Base-by-base conservation (phyloP, 2,888 invertebrate genomes). In the Esperia sulphurella region DNA sequence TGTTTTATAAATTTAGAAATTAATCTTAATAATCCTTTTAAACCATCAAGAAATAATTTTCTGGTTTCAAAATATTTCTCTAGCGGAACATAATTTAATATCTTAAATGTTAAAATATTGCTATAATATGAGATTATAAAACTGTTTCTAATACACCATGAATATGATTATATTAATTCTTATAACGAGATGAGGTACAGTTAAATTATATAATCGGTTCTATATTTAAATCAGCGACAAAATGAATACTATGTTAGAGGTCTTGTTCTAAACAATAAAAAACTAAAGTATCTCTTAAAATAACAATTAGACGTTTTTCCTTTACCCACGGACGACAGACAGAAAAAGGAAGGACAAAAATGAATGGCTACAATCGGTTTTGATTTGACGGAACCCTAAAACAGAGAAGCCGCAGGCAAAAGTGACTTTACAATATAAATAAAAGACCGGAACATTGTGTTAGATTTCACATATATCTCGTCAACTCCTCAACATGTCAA, bases 11-110 rank as follows among this genome's bases (percentile, higher is more conserved):
- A 71, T 74, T 68, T 68, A 64, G 72, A 70, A 75, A 79, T 75
- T 75, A 78, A 79, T 80, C 73, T 73, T 72, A 55, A 68, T 75
- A 75, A 78, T 80, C 74, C 68, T 62, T 66, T 71, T 61, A 63
- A 62, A 63, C 57, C 63, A 63, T 67, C 58, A 57, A 61, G 54
- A 61, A 58, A 70, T 64, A 58, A 66, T 69, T 71, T 70, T 63
- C 53, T 55, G 50, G 50, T 58, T 64, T 63, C 68, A 66, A 68
- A 75, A 74, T 65, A 71, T 64, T 66, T 59, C 51, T 58, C 49
- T 47, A 43, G 50, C 53, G 44, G 33, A 48, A 48, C 52, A 61
- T 59, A 64, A 47, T 58, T 60, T 57, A 46, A 50, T 43, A 52
- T 33, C 40, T 53, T 48, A 52, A 45, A 45, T 57, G 55, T 53